Conservation (phyloP, 2,113 vertebrate genomes). For the mouse (Mus musculus) region GRCm39 chr6:61738501-61739000, state of each 20-base stretch:
- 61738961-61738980: background rate
- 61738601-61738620: too few species aligned
- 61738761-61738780: background rate
- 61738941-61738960: background rate
- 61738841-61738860: background rate
- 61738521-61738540: too few species aligned
- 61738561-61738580: too few species aligned
- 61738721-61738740: too few species aligned
- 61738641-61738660: background rate
- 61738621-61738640: too few species aligned
- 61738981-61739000: background rate
- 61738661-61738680: background rate
- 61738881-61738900: background rate
- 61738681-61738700: background rate
- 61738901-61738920: too few species aligned
- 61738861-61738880: background rate
- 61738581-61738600: too few species aligned
- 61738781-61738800: background rate
- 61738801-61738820: background rate
- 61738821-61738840: background rate
- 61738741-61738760: background rate
- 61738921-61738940: background rate
- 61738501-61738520: too few species aligned
- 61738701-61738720: background rate
- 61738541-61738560: too few species aligned